A percentile compares a stretch with the other conserved stretches of the same genome.
Conservation (phyloP, 2,888 invertebrate species). For the Agrochola litura region DNA sequence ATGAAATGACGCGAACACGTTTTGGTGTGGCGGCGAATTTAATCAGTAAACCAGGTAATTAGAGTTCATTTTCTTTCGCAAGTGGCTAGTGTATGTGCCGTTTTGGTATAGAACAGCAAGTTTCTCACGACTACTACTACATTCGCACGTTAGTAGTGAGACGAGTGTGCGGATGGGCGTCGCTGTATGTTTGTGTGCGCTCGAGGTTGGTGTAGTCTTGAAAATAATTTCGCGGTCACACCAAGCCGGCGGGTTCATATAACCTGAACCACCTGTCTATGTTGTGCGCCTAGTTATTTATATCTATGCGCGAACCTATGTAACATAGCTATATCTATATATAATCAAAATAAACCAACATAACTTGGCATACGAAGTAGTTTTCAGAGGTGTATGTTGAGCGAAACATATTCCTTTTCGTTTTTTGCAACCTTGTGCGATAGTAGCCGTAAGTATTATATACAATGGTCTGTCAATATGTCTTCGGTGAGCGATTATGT, state of each 20-base stretch:
- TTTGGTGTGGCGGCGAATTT: constrained; percentile 65
- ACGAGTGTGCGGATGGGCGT: constrained; percentile 80
- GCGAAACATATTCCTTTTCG: constrained; percentile 6
- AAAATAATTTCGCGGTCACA: constrained; percentile 91
- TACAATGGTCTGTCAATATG: constrained; percentile 63
- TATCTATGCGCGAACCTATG: constrained; percentile 87
- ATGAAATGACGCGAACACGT: constrained; percentile 80
- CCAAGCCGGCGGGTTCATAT: constrained; percentile 88
- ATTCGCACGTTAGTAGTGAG: constrained; percentile 84
- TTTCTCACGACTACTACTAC: constrained; percentile 90
- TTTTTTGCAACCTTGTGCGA: constrained; percentile 33
- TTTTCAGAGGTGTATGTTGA: constrained; percentile 42
- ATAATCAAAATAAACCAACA: constrained; percentile 62
- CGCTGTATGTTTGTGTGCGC: constrained; percentile 77
- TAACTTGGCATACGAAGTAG: constrained; percentile 50
- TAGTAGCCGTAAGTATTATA: constrained; percentile 46
- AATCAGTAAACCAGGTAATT: constrained; percentile 63
- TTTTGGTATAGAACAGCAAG: constrained; percentile 80
- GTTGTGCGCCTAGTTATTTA: constrained; percentile 90
- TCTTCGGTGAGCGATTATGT: constrained; percentile 55
- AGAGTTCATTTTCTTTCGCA: constrained; percentile 75
- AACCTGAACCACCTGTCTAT: constrained; percentile 89
- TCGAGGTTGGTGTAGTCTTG: constrained; percentile 89
- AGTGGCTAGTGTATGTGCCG: constrained; percentile 61
- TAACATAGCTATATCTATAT: constrained; percentile 76